Evolutionary conservation across 2,113 vertebrate genomes (phyloP), one percentile per base, ranked within the genome.

Genomic region (Eudorcas thomsonii): DNA sequence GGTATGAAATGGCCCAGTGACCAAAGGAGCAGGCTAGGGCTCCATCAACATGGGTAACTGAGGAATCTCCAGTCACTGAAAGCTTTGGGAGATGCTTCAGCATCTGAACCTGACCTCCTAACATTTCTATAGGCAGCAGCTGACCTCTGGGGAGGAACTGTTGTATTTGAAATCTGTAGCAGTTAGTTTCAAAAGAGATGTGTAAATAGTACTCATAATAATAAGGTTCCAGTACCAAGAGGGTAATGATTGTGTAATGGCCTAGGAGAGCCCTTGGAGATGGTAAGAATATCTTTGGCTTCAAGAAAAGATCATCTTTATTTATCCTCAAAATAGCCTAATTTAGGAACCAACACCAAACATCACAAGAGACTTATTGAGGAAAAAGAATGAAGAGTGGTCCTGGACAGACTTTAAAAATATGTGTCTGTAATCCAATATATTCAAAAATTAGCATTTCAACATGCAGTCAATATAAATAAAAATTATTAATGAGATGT

Each of bases 181-280:
- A 86, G 45, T 92, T 86, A 91, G 39, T 91, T 84, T 95, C 80
- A 94, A 85, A 84, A 48, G 77, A 91, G 45, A 85, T 94, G 16
- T 78, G 23, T 90, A 83, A 92, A 78, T 74, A 71, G 74, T 90
- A 17, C 52, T 84, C 28, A 81, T 92, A 87, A 90, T 57, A 13
- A 60, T 92, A 91, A 95, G 19, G 50, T 64, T 48, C 87, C n/a
- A 36, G 26, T 67, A 88, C 52, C 78, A 87, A 77, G 64, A 92
- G 89, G 71, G 39, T 43, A 94, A 52, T 74, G 43, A 39, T 36
- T 91, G 26, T 28, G 71, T 60, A 87, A 77, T 92, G 28, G 74
- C 84, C 54, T 60, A 1, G 62, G 50, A 87, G 52, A 77, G 28
- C 62, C 80, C 71, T 59, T 82, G 67, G 50, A 67, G 86, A 93